Conservation (phyloP, 2,888 invertebrate species). For the Eristalis arbustorum region DNA sequence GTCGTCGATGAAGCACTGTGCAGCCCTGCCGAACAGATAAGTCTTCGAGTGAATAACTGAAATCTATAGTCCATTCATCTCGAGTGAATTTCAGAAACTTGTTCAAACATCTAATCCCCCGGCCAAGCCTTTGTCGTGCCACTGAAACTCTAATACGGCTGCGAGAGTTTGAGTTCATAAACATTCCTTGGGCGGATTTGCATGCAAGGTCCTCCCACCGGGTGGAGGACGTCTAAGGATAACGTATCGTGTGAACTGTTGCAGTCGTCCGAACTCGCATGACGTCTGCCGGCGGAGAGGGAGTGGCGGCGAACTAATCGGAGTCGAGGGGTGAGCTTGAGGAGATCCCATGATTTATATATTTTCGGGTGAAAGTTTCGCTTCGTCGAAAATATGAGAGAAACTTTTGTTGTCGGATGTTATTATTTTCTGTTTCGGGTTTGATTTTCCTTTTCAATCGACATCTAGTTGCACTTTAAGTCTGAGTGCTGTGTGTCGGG, state of each 20-base stretch:
- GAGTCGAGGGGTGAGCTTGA: neutral
- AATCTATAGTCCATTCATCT: neutral
- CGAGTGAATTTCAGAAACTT: neutral
- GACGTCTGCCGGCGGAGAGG: neutral
- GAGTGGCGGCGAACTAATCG: neutral
- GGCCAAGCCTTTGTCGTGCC: neutral
- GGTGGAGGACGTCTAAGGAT: neutral
- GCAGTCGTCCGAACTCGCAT: neutral
- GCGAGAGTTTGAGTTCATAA: constrained; percentile 31
- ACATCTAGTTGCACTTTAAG: neutral
- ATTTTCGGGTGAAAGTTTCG: constrained; percentile 19
- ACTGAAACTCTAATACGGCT: neutral
- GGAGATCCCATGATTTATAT: constrained; percentile 36
- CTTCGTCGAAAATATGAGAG: constrained; percentile 9
- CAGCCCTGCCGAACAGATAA: neutral
- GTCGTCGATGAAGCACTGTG: too few relatives aligned
- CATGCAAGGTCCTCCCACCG: neutral
- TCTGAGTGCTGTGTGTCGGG: neutral
- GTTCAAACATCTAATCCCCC: neutral
- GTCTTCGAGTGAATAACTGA: neutral
- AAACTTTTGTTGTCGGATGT: constrained; percentile 42
- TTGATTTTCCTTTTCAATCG: neutral
- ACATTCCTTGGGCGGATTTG: constrained; percentile 3
- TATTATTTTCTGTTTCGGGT: constrained; percentile 21
- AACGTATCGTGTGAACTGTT: constrained; percentile 15